Evolutionary conservation across 2,797 vertebrate species (phyloP).

Genomic region (Chaenodraco wilsoni): DNA sequence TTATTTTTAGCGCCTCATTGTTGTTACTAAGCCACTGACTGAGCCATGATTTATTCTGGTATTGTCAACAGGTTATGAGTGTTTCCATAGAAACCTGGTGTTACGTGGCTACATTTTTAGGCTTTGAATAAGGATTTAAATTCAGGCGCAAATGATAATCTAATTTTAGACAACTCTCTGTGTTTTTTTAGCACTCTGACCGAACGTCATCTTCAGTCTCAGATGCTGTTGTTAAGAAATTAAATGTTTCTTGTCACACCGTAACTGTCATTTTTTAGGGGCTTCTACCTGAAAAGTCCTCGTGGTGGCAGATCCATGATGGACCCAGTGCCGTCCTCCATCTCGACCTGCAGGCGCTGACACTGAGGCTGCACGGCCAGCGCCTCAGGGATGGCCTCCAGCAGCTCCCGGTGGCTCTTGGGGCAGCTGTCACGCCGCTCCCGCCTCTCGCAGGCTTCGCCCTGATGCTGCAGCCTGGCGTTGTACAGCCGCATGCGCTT

Average conservation of each 20-base stretch:
- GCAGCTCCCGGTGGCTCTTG: constrained; percentile 82
- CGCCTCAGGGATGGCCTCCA: constrained; percentile 85
- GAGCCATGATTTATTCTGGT: background rate
- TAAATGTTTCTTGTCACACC: background rate
- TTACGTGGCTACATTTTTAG: background rate
- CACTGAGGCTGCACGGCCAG: constrained; percentile 80
- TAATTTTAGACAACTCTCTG: background rate
- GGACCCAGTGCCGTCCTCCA: constrained; percentile 44
- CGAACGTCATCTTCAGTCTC: background rate
- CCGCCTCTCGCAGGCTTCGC: constrained; percentile 76
- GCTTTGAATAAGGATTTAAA: background rate
- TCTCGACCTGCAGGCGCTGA: constrained; percentile 56
- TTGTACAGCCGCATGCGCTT: constrained; percentile 84
- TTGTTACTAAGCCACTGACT: background rate
- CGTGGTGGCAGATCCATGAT: constrained; percentile 61
- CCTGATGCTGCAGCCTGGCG: constrained; percentile 79
- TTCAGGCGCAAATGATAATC: background rate
- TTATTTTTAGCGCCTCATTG: background rate
- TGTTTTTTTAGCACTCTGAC: background rate
- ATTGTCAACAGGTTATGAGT: background rate
- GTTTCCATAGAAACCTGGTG: constrained; percentile 10
- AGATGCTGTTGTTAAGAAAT: background rate
- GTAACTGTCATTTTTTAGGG: background rate
- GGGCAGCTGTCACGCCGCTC: constrained; percentile 82
- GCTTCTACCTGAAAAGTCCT: constrained; percentile 77